Percentiles rank a stretch among this genome's conserved stretches.
Evolutionary conservation across 2,888 invertebrate species (phyloP).

Genomic region (Nemotelus pantherinus): DNA sequence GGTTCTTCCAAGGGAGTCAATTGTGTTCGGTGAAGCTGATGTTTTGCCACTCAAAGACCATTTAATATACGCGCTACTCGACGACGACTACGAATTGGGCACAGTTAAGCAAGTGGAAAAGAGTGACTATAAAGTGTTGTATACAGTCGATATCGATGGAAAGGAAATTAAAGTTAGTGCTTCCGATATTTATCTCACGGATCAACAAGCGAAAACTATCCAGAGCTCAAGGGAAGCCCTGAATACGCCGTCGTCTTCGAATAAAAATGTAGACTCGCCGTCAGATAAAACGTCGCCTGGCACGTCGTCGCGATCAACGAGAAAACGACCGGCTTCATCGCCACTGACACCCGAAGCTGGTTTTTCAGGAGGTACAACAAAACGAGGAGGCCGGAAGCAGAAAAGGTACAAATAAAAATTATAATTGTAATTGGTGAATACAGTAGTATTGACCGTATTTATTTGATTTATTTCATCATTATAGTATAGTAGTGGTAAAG

Average conservation of each 20-base stretch:
- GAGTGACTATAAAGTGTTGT: constrained; percentile 60
- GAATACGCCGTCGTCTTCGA: constrained; percentile 22
- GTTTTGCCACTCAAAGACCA: constrained; percentile 67
- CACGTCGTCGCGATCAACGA: constrained; percentile 48
- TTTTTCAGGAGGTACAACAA: constrained; percentile 52
- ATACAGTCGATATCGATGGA: constrained; percentile 57
- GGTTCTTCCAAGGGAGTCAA: constrained; percentile 70
- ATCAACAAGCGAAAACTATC: constrained; percentile 68
- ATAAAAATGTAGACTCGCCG: constrained; percentile 31
- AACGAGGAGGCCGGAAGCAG: constrained; percentile 52
- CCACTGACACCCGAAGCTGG: constrained; percentile 54
- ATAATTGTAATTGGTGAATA: constrained; percentile 1
- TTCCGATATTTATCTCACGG: constrained; percentile 68
- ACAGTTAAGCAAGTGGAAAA: constrained; percentile 65
- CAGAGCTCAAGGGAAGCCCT: constrained; percentile 58
- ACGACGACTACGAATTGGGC: constrained; percentile 69
- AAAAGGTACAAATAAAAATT: constrained; percentile 55
- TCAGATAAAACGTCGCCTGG: constrained; percentile 34
- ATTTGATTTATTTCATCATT: too few species aligned
- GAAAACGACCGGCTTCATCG: constrained; percentile 52
- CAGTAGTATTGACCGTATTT: background rate
- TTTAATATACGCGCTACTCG: constrained; percentile 68
- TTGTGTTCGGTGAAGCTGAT: constrained; percentile 68
- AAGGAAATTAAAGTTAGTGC: constrained; percentile 67
- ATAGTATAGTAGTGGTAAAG: too few species aligned